Evolutionary conservation across 2,888 invertebrate genomes (phyloP).

Genomic region (Hirtodrosophila cameraria): DNA sequence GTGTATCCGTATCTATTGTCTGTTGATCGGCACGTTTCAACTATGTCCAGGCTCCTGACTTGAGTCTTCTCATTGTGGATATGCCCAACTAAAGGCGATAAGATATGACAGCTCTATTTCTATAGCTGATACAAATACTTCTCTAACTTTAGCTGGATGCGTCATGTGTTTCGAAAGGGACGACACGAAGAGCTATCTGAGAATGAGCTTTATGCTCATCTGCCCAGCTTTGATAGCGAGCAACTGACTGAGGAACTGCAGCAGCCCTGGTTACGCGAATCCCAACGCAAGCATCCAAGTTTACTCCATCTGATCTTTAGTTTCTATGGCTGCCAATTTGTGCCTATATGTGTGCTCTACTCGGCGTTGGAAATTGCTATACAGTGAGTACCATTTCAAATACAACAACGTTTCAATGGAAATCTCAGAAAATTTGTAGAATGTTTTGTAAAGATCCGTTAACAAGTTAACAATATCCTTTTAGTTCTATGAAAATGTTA

Average conservation of each 20-base stretch:
- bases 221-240: conserved; percentile 84
- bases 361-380: conserved; percentile 80
- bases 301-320: conserved; percentile 83
- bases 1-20: not conserved
- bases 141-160: conserved; percentile 72
- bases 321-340: conserved; percentile 84
- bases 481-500: no score
- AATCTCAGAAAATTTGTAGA: no score
- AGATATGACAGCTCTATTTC: conserved; percentile 8
- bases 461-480: no score
- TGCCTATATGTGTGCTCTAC: conserved; percentile 78
- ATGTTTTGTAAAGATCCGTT: no score
- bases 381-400: conserved; percentile 69
- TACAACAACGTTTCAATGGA: not conserved
- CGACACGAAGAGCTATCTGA: conserved; percentile 61
- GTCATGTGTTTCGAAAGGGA: conserved; percentile 75
- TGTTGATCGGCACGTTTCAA: conserved; percentile 21
- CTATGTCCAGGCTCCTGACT: not conserved
- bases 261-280: conserved; percentile 83
- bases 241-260: conserved; percentile 83
- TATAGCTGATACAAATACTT: not conserved
- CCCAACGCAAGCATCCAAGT: conserved; percentile 79
- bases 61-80: not conserved
- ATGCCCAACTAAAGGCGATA: no score
- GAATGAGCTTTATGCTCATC: conserved; percentile 74